Conservation (phyloP, 2,797 vertebrate species). For the Leptatherina wallacei region DNA sequence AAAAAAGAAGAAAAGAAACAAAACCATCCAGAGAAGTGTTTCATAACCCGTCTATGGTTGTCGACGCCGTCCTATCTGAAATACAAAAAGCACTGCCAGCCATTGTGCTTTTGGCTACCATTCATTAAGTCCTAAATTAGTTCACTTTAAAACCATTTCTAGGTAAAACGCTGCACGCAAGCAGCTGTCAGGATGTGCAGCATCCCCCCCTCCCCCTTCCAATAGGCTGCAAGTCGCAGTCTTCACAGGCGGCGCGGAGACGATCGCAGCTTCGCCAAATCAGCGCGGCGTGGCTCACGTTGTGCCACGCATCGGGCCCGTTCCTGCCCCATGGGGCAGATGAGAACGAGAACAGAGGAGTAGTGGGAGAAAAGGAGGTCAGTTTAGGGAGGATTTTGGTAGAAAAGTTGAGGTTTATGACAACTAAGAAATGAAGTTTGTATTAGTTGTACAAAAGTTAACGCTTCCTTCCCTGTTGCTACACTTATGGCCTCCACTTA, state of each 20-base stretch:
- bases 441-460: conserved; percentile 66
- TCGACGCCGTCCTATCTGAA: conserved; percentile 59
- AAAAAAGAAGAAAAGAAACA: conserved; percentile 31
- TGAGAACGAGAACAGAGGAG: conserved; percentile 55
- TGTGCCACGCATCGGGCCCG: conserved; percentile 41
- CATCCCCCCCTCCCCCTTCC: neutral
- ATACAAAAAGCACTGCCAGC: conserved; percentile 70
- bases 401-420: conserved; percentile 70
- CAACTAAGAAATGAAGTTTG: conserved; percentile 72
- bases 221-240: conserved; percentile 29
- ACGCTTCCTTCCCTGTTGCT: conserved; percentile 71
- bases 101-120: conserved; percentile 75
- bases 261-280: conserved; percentile 25
- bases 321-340: conserved; percentile 44
- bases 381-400: conserved; percentile 74
- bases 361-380: conserved; percentile 74
- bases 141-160: conserved; percentile 55
- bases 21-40: conserved; percentile 45
- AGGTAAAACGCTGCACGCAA: conserved; percentile 41
- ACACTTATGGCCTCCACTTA: conserved; percentile 61
- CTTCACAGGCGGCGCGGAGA: conserved; percentile 30
- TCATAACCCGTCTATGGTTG: conserved; percentile 50
- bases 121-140: conserved; percentile 51
- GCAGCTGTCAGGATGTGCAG: conserved; percentile 34
- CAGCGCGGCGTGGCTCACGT: conserved; percentile 21